Percentiles rank a stretch among this genome's conserved stretches.
Conservation (phyloP, 2,797 vertebrate genomes). For the Coluber constrictor region DNA sequence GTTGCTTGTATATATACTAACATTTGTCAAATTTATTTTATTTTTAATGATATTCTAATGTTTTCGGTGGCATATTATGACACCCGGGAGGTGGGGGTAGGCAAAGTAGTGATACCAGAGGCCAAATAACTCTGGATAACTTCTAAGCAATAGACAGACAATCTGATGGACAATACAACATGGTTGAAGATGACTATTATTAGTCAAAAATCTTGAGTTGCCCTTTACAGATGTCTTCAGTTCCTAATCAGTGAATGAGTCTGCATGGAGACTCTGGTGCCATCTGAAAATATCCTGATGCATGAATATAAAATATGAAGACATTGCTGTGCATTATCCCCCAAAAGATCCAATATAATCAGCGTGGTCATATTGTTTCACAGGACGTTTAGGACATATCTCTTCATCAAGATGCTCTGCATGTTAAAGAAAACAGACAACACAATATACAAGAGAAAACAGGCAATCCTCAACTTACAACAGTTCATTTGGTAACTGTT, state of each 20-base stretch:
- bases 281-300: neutral
- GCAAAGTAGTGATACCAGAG: neutral
- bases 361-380: neutral
- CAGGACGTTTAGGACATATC: neutral
- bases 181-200: neutral
- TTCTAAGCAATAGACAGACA: neutral
- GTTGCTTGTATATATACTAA: slow-evolving; percentile 26
- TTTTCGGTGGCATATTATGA: neutral
- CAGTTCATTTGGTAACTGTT: neutral
- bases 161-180: neutral
- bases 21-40: slow-evolving; percentile 13
- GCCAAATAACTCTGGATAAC: neutral
- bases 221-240: neutral
- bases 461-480: neutral
- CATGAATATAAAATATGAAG: neutral
- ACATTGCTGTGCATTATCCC: neutral
- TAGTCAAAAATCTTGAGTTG: neutral
- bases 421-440: neutral
- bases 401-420: neutral
- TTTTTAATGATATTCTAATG: neutral
- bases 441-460: neutral
- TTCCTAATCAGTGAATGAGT: neutral
- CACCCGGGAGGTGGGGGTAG: neutral
- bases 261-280: neutral
- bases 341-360: neutral